Evolutionary conservation across 2,113 vertebrate genomes (phyloP), one percentile per base, ranked within the genome.

Genomic region (Rafetus swinhoei): DNA sequence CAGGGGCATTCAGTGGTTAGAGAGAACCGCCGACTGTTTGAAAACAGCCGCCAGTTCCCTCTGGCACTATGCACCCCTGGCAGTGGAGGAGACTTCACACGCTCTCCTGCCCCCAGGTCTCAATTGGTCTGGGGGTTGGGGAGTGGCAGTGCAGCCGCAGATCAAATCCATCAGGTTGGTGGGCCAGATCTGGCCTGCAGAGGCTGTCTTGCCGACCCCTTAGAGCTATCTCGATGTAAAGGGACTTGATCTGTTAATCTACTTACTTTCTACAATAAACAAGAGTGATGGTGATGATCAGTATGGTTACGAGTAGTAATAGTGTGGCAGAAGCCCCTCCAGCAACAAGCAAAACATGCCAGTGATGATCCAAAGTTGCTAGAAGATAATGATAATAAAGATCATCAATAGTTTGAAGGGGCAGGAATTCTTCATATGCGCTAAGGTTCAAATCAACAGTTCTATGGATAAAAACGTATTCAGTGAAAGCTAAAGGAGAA

Each of bases 281-380:
- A 76, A n/a, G 72, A 24, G 7, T 56, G 50, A 77, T 82, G 56
- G 29, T 93, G 69, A 91, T 88, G 56, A 79, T 80, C 29, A 35
- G 15, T 39, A 57, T 54, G 29, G 72, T 27, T 65, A 93, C 24
- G 13, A 91, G 56, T 24, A 87, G 62, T 56, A 87, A 14, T 55
- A 39, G 7, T 32, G 59, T 4, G 86, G 85, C 72, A 90, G 82
- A 91, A 94, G 87, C 86, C 60, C 81, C 85, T 96, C 91, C 88
- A 92, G 24, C 62, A 88, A 81, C 24, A n/a, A 52, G 57, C 76
- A 22, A 52, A 60, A 79, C 87, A 86, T 91, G 9, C 9, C 55
- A 45, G n/a, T 74, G 69, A 32, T n/a, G 72, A 89, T 86, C 39
- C 50, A 50, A 93, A 88, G 39, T 22, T 86, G 12, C 89, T 95